Conservation (phyloP, 2,797 vertebrate genomes). For the Lophius americanus region DNA sequence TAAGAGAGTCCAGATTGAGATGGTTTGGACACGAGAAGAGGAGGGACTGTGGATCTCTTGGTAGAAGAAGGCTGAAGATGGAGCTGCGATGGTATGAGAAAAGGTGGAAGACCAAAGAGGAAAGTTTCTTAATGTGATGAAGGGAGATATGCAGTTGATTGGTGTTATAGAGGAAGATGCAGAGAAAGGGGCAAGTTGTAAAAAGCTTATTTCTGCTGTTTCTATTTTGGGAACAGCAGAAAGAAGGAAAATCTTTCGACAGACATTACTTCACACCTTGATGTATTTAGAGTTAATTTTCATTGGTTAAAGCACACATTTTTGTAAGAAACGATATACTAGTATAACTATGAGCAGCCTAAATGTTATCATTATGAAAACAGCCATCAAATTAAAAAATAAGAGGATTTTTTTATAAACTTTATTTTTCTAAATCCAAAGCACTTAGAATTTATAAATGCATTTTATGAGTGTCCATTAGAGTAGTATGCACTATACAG, state of each 20-base stretch:
- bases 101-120: too few species aligned
- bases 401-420: neutral
- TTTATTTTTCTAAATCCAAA: neutral
- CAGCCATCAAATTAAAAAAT: neutral
- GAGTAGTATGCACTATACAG: neutral
- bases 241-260: neutral
- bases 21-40: too few species aligned
- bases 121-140: too few species aligned
- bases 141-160: too few species aligned
- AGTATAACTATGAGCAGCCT: neutral
- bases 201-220: too few species aligned
- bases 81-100: too few species aligned
- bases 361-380: neutral
- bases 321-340: neutral
- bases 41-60: too few species aligned
- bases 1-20: too few species aligned
- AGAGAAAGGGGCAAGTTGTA: too few species aligned
- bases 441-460: neutral
- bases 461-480: neutral
- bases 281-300: neutral
- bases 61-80: too few species aligned
- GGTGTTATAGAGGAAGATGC: too few species aligned
- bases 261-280: neutral
- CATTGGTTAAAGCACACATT: conserved; percentile 5
- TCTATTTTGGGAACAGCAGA: too few species aligned